A percentile compares a stretch with the other conserved stretches of the same genome.
Conservation (phyloP, 2,888 invertebrate genomes). For the Germaria angustata region DNA sequence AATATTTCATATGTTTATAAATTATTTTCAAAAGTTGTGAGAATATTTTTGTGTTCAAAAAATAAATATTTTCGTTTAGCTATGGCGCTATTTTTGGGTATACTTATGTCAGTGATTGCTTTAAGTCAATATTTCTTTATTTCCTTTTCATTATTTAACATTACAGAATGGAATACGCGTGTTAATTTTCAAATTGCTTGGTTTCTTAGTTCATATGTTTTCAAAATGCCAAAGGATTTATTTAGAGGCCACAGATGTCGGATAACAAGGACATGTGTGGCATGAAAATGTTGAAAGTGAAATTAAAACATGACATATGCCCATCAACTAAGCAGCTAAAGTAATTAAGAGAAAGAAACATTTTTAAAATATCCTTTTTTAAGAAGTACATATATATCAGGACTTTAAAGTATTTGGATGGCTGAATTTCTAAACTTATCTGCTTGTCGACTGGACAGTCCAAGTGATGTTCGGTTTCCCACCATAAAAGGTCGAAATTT, state of each 20-base stretch:
- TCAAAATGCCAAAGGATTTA: constrained; percentile 39
- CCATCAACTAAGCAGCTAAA: constrained; percentile 7
- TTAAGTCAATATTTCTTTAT: constrained; percentile 44
- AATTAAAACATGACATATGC: constrained; percentile 43
- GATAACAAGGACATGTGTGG: constrained; percentile 51
- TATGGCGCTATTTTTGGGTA: constrained; percentile 56
- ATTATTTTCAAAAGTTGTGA: constrained; percentile 20
- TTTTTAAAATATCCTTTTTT: no score
- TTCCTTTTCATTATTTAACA: constrained; percentile 9
- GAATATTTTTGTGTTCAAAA: constrained; percentile 5
- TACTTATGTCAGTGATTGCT: constrained; percentile 7
- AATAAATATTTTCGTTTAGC: background rate
- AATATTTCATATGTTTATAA: constrained; percentile 13
- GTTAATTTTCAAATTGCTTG: constrained; percentile 13
- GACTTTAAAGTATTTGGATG: no score
- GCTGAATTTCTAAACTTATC: no score
- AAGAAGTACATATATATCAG: no score
- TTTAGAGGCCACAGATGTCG: constrained; percentile 26
- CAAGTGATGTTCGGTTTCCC: no score
- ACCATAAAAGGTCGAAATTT: no score
- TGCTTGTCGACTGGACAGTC: no score
- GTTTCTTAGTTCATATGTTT: constrained; percentile 1
- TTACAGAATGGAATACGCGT: background rate
- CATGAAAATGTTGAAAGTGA: constrained; percentile 48
- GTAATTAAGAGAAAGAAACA: background rate